Base-by-base conservation (phyloP, 2,113 vertebrate species). In the Oreochromis spilurus region DNA sequence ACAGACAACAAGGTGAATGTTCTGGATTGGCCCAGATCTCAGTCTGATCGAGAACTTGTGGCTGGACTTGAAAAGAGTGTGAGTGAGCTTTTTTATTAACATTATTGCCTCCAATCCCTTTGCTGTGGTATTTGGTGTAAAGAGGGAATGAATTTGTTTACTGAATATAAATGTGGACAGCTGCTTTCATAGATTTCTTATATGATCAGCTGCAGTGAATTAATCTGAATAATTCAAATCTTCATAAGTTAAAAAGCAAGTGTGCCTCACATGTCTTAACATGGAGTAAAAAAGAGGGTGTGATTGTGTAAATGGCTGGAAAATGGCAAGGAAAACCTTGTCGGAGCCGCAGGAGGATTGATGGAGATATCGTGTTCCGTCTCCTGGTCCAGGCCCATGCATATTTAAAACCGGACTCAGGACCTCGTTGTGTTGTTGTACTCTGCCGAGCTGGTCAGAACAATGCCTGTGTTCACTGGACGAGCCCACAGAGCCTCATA, bases 391-490 rank as follows among this genome's bases (percentile, higher is more conserved):
- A 0, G 14, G 24, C 21, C 60, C 79, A 65, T 92, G 90, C 70
- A 90, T 87, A 82, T 90, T 78, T 82, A 84, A 84, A 50, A 4
- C 1, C 5, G 11, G 62, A 40, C 54, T 16, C 58, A 2, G 50
- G 75, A 87, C 79, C 87, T 82, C 36, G 60, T 52, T 90, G 85
- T 81, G 54, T 52, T 48, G 78, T 48, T 79, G 83, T 55, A 78
- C 89, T 84, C 17, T 0, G 36, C 78, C 5, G 38, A 58, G 81
- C 55, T 26, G 77, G 21, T 50, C 38, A 4, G 26, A 72, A 94
- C 93, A 93, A 92, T 77, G 84, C 70, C 79, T 89, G 65, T 88
- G 87, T 94, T 95, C 85, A 85, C 36, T 3, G 57, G 50, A 70
- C 87, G 12, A 65, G 82, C 40, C 82, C 21, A 60, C 53, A 1